Conservation (phyloP, 2,113 vertebrate genomes). For the Sinocyclocheilus anophthalmus region DNA sequence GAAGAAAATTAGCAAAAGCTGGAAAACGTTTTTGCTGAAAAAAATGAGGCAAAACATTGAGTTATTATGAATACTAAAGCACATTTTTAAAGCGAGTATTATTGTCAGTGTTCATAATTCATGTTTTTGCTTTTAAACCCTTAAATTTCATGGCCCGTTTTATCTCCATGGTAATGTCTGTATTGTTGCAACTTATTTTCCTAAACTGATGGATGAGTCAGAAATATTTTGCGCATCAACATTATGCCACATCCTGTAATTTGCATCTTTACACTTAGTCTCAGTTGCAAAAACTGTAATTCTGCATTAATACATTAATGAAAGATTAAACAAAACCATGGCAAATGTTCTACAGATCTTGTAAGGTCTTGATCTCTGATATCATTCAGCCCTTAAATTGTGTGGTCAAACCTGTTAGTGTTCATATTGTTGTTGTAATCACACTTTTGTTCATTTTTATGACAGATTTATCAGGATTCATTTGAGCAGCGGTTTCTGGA, state of each 20-base stretch:
- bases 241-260: not conserved
- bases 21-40: no score
- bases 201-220: not conserved
- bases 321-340: not conserved
- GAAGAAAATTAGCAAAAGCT: no score
- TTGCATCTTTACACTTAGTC: not conserved
- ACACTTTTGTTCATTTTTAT: not conserved
- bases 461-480: conserved; percentile 98
- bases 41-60: not conserved
- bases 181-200: not conserved
- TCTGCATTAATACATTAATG: not conserved
- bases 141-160: not conserved
- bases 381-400: not conserved
- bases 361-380: not conserved
- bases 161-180: not conserved
- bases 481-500: conserved; percentile 97
- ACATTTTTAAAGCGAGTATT: not conserved
- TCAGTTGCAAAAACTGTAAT: not conserved
- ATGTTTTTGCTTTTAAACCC: not conserved
- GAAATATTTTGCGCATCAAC: not conserved
- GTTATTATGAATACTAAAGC: not conserved
- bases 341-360: not conserved
- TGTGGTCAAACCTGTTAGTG: not conserved
- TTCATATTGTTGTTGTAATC: not conserved
- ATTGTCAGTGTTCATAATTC: not conserved